Evolutionary conservation across 1,140 invertebrate genomes (phyloP), one percentile per base, ranked within the genome.

Genomic region (Scaptomyza graminum): DNA sequence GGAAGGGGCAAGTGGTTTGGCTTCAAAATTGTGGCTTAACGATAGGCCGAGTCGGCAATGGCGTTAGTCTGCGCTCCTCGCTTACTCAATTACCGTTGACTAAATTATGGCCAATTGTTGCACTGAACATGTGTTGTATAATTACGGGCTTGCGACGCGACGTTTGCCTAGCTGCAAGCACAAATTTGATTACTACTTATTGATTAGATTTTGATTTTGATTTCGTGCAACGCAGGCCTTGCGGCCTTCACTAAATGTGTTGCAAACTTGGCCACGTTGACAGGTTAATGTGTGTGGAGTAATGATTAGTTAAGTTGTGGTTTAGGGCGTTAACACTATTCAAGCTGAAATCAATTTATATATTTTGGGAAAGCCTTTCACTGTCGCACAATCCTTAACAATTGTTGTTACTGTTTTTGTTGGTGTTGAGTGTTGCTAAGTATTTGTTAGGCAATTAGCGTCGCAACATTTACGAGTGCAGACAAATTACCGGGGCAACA

Each of bases 101-200:
- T 85, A 85, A 85, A 85, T 85, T 85, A 85, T 87, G 82, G 82
- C 82, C 82, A 85, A 85, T 85, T 85, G 82, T 85, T 87, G 82
- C 78, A 69, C 61, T 75, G 83, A 87, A 85, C 82, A 85, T 85
- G 82, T 85, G 82, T 85, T 85, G 82, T 78, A 85, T 85, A 85
- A 85, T 85, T 85, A 87, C 71, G 82, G 82, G 82, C 68, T 73
- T 50, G 63, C 60, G 47, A 44, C 68, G 55, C 63, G 41, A 55
- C 49, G 62, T 47, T 80, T 76, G 65, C 44, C 44, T 81, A 77
- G 78, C 82, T 85, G 66, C 70, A 50, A 87, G 82, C 82, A 82
- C 56, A 81, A 87, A 82, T 85, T 85, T 85, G 82, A 85, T 85
- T 85, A 87, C 82, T 87, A 75, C 82, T 87, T 85, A 87, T 87